Percentiles rank a stretch among this genome's conserved stretches.
These are phyloP conservation scores for Pseudomyrmex flavicornis DNA, from an alignment of 1,140 invertebrate species.

Conservation along the genomic window DNA sequence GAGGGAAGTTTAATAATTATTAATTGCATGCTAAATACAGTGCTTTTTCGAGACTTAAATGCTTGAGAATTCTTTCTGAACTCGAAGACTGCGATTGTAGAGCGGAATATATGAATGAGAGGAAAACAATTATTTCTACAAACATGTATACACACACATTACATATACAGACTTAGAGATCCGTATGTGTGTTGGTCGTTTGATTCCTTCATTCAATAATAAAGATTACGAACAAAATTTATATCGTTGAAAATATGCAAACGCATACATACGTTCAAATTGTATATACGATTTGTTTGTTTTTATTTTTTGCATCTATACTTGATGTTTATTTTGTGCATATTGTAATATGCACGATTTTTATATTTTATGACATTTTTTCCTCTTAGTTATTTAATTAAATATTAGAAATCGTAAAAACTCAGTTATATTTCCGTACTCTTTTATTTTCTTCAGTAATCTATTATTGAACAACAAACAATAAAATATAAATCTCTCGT, in stretches of 20 bases:
- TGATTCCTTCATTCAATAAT: background rate
- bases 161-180: background rate
- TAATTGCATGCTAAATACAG: constrained; percentile 32
- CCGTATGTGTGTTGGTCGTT: background rate
- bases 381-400: constrained; percentile 3
- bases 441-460: too few species aligned
- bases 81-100: constrained; percentile 48
- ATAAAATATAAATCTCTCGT: background rate
- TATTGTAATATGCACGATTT: constrained; percentile 36
- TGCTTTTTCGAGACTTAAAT: constrained; percentile 46
- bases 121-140: constrained; percentile 25
- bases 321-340: constrained; percentile 25
- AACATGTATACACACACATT: background rate
- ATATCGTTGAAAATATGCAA: constrained; percentile 26
- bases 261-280: background rate
- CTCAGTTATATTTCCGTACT: background rate
- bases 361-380: constrained; percentile 22
- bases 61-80: constrained; percentile 22
- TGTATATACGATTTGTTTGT: constrained; percentile 1
- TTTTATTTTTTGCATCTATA: background rate
- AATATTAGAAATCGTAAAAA: constrained; percentile 55
- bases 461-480: too few species aligned
- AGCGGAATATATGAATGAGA: constrained; percentile 44
- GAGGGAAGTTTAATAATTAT: constrained; percentile 22
- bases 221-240: constrained; percentile 22